phyloP scores from a whole-genome alignment of 2,888 invertebrate genomes.

The Troides oblongomaculatus region DNA sequence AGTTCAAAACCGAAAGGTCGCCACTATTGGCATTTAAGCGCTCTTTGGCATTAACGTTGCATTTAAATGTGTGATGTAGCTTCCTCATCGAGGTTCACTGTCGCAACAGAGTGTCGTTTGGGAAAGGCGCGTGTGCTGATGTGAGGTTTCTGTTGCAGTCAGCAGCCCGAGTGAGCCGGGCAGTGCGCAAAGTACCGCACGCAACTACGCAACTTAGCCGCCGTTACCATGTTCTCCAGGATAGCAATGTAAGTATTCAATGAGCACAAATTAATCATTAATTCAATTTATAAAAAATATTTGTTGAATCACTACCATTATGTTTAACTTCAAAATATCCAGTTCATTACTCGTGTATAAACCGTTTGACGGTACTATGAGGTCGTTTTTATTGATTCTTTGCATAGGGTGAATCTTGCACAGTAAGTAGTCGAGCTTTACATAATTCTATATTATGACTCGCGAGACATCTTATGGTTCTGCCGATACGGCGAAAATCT shows the following conservation, averaged over 20 bases:
- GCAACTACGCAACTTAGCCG: slow-evolving; percentile 39
- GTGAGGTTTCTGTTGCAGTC: slow-evolving; percentile 74
- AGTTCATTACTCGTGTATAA: too few species aligned
- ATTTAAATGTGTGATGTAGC: slow-evolving; percentile 76
- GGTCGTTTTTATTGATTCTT: slow-evolving; percentile 55
- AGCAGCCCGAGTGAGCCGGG: slow-evolving; percentile 62
- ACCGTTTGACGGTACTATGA: too few species aligned
- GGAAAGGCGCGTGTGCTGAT: slow-evolving; percentile 76
- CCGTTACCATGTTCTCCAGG: slow-evolving; percentile 61
- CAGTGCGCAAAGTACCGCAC: slow-evolving; percentile 48
- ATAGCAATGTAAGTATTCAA: slow-evolving; percentile 67
- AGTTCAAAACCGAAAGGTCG: slow-evolving; percentile 74
- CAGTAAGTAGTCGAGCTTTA: slow-evolving; percentile 38
- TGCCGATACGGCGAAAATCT: slow-evolving; percentile 55
- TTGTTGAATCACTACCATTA: too few species aligned
- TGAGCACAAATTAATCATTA: background rate
- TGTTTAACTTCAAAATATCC: too few species aligned
- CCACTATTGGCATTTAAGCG: slow-evolving; percentile 78
- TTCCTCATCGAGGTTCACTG: slow-evolving; percentile 76
- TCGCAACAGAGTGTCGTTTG: slow-evolving; percentile 73
- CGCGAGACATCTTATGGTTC: slow-evolving; percentile 39
- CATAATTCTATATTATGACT: slow-evolving; percentile 41
- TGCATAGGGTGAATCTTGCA: slow-evolving; percentile 45
- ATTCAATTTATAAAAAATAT: too few species aligned
- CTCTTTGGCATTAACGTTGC: slow-evolving; percentile 79